Evolutionary conservation across 2,888 invertebrate species (phyloP).

Genomic region (Itoplectis maculator): DNA sequence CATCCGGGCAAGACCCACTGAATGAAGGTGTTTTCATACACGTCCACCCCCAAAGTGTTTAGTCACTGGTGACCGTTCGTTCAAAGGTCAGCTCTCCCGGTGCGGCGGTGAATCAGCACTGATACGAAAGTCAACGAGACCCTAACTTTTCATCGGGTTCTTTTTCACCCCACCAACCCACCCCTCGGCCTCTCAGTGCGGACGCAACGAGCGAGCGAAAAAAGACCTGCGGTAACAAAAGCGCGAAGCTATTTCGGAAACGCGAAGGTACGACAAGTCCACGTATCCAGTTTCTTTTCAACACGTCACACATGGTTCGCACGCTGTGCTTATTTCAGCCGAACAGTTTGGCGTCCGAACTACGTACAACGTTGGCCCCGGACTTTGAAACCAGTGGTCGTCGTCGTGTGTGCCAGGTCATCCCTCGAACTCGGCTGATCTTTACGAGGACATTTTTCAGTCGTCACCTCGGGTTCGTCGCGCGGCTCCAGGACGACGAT

Average conservation of each 20-base stretch:
- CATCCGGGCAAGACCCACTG: too few relatives aligned
- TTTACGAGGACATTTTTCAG: slow-evolving; percentile 70
- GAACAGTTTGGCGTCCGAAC: neutral
- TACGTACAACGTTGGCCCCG: slow-evolving; percentile 29
- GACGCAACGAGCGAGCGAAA: neutral
- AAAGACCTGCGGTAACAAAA: neutral
- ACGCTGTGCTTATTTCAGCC: slow-evolving; percentile 6
- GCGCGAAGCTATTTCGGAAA: neutral
- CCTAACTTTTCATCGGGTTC: neutral
- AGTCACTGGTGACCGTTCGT: too few relatives aligned
- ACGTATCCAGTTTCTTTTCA: neutral
- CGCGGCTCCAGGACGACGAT: neutral
- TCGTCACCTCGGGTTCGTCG: slow-evolving; percentile 17
- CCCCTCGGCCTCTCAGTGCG: neutral
- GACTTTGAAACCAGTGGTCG: slow-evolving; percentile 62
- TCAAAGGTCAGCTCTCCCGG: too few relatives aligned
- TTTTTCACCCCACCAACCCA: neutral
- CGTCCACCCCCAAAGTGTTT: too few relatives aligned
- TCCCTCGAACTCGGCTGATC: slow-evolving; percentile 69
- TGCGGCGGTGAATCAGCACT: neutral
- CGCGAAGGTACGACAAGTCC: neutral
- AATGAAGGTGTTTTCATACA: too few relatives aligned
- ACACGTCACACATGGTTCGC: neutral
- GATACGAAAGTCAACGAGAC: neutral
- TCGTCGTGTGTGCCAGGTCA: too few relatives aligned